These are phyloP conservation scores for Diloba caeruleocephala DNA, from an alignment of 2,888 invertebrate species.

Conservation along the genomic window DNA sequence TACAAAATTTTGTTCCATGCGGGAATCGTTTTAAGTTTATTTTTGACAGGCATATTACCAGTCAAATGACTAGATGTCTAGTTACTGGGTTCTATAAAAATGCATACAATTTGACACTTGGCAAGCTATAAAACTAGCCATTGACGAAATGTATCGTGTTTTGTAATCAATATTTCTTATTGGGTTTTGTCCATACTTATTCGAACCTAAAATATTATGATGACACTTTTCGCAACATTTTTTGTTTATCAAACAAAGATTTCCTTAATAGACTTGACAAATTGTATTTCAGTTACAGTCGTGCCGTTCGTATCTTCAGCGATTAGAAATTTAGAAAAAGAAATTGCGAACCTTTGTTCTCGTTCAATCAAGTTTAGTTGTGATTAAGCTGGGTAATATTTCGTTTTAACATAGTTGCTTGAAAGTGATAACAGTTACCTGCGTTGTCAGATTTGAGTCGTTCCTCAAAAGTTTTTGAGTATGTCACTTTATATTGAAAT, in stretches of 20 bases:
- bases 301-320: constrained; percentile 1
- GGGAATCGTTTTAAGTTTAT: no score
- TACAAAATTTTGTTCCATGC: no score
- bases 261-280: constrained; percentile 11
- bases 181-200: constrained; percentile 1
- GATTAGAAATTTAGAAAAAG: not conserved
- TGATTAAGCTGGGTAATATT: constrained; percentile 6
- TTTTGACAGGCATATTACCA: no score
- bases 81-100: no score
- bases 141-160: constrained; percentile 9
- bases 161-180: constrained; percentile 18
- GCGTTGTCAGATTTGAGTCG: no score
- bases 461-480: no score
- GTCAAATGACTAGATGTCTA: no score
- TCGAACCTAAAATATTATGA: constrained; percentile 56
- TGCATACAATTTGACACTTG: no score
- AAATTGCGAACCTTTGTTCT: not conserved
- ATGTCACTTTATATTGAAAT: no score
- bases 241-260: constrained; percentile 42
- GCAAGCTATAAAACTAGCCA: not conserved
- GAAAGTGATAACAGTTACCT: no score
- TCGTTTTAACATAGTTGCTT: no score
- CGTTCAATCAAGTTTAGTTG: not conserved
- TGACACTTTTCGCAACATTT: constrained; percentile 34
- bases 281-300: constrained; percentile 23